A percentile compares a stretch with the other conserved stretches of the same genome.
These are phyloP conservation scores for Heliconius ethilla DNA, from an alignment of 2,888 invertebrate genomes.

Conservation along the genomic window DNA sequence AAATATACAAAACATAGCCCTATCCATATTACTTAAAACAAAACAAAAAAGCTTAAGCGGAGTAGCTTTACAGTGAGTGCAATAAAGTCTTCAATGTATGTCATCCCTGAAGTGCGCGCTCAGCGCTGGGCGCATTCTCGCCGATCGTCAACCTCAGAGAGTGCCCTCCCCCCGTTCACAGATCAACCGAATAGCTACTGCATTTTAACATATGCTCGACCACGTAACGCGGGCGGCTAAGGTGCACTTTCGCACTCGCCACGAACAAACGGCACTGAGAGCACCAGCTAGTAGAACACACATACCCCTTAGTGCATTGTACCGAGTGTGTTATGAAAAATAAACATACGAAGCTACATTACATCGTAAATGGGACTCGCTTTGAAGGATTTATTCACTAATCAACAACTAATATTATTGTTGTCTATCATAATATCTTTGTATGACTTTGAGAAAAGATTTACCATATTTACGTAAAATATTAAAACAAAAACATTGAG, in stretches of 20 bases:
- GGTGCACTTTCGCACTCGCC: slow-evolving; percentile 45
- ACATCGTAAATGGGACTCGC: slow-evolving; percentile 35
- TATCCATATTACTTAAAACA: neutral
- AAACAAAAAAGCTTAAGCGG: slow-evolving; percentile 34
- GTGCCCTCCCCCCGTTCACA: slow-evolving; percentile 55
- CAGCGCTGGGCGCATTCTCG: slow-evolving; percentile 72
- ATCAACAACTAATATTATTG: neutral
- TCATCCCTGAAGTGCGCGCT: slow-evolving; percentile 65
- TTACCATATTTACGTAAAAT: neutral
- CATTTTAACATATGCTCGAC: slow-evolving; percentile 41
- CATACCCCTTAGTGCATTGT: slow-evolving; percentile 50
- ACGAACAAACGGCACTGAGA: slow-evolving; percentile 34
- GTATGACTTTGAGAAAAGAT: neutral
- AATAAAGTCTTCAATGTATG: slow-evolving; percentile 71
- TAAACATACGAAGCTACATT: slow-evolving; percentile 50
- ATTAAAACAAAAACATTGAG: neutral
- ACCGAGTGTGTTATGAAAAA: slow-evolving; percentile 55
- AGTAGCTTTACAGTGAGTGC: slow-evolving; percentile 43
- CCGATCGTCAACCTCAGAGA: slow-evolving; percentile 74
- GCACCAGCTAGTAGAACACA: slow-evolving; percentile 42
- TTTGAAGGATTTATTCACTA: slow-evolving; percentile 19
- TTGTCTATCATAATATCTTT: neutral
- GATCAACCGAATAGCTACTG: slow-evolving; percentile 51
- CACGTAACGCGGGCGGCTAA: slow-evolving; percentile 56
- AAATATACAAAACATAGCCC: no score